phyloP scores from a whole-genome alignment of 2,888 invertebrate genomes.

The Pseudococcus longispinus region DNA sequence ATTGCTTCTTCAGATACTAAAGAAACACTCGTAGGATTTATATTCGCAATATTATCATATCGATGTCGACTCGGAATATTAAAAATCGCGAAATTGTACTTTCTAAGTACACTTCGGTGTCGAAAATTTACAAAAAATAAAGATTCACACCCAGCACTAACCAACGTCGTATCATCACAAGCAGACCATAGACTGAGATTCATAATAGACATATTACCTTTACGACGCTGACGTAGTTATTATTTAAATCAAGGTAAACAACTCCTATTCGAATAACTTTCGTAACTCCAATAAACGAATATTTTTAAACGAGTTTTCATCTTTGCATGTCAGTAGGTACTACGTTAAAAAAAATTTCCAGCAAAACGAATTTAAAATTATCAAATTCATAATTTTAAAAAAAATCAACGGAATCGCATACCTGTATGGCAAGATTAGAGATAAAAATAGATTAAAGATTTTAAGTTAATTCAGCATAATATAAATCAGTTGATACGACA shows the following conservation, averaged over 20 bases:
- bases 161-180: neutral
- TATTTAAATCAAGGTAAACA: constrained; percentile 36
- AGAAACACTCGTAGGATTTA: neutral
- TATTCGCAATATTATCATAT: neutral
- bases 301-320: constrained; percentile 31
- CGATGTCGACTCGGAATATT: neutral
- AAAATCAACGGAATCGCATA: neutral
- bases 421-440: neutral
- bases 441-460: neutral
- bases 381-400: neutral
- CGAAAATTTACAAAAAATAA: neutral
- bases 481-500: neutral
- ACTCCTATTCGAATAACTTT: constrained; percentile 19
- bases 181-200: neutral
- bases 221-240: constrained; percentile 17
- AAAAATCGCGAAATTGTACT: too few species aligned
- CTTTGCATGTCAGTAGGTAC: neutral
- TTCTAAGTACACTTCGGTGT: too few species aligned
- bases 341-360: neutral
- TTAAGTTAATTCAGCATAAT: neutral
- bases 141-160: neutral
- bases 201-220: neutral
- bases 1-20: neutral
- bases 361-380: neutral
- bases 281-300: neutral